Base-by-base conservation (phyloP, 1,140 invertebrate genomes). In the Eciton burchellii region DNA sequence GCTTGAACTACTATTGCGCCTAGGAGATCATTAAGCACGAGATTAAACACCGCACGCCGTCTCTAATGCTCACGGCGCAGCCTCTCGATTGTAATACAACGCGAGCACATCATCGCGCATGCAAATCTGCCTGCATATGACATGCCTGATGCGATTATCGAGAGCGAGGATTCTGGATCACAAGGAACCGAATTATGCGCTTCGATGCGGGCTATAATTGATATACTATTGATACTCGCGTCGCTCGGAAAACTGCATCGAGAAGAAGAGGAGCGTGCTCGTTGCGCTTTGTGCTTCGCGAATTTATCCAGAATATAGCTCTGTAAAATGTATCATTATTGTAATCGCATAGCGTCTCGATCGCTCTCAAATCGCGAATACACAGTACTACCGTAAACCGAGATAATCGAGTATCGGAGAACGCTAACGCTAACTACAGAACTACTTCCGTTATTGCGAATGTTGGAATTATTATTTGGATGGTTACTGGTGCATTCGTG, bases 101-200 rank as follows among this genome's bases (percentile, higher is more conserved):
- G 82, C 85, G 43, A 71, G 29, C 70, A 65, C 70, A 73, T 86
- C 76, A 86, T 86, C 82, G 74, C 74, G 47, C 60, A 71, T 57
- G 81, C 81, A 87, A 87, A 82, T 79, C 76, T 83, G 73, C 85
- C 84, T 81, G 85, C 74, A 87, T 83, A 57, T 87, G 84, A 65
- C 85, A 73, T 57, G 82, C 76, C 85, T 72, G 84, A 87, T 86
- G 43, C 66, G 47, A 86, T 84, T 87, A 83, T 87, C 85, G 82
- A 57, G 66, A 79, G 56, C 68, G 76, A 86, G 66, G 71, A 56
- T 86, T 87, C 68, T 73, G 66, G 56, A 29, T 52, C 24, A 45
- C 29, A 81, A 68, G 49, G 52, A 49, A 81, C 81, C 60, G 56
- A 79, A 66, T 62, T 68, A 60, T 45, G 57, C 43, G 57, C 43